These are phyloP conservation scores for Drosophila demipolita DNA, from an alignment of 2,888 invertebrate species.

Conservation along the genomic window DNA sequence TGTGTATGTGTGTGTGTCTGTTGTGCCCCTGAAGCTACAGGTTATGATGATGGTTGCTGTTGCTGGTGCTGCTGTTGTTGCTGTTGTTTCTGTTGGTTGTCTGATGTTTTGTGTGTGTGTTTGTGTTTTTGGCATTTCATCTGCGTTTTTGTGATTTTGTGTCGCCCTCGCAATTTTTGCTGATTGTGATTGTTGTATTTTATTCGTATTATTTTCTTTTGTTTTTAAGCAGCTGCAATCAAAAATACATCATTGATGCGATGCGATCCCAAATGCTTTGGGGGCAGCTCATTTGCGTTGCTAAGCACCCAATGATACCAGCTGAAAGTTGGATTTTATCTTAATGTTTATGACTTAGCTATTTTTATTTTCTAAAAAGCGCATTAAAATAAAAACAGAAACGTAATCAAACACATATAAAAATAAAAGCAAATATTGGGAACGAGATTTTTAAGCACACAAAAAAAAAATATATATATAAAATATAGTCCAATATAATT, in stretches of 20 bases:
- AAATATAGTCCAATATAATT: not conserved
- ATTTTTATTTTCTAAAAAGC: not conserved
- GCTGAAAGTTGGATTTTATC: conserved; percentile 5
- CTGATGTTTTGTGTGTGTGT: conserved; percentile 12
- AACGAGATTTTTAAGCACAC: not conserved
- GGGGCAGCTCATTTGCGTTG: conserved; percentile 37
- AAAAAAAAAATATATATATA: not conserved
- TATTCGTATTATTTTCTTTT: not conserved
- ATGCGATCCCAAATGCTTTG: conserved; percentile 39
- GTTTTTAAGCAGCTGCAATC: conserved; percentile 67
- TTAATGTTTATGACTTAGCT: not conserved
- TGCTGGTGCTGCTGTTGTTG: conserved; percentile 1
- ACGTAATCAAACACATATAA: too few relatives aligned
- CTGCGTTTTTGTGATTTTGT: conserved; percentile 51
- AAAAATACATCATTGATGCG: conserved; percentile 72
- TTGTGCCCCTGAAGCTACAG: conserved; percentile 70
- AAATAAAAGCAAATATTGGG: not conserved
- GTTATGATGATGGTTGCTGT: conserved; percentile 69
- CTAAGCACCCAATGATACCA: conserved; percentile 28
- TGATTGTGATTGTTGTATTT: conserved; percentile 63
- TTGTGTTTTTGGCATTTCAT: conserved; percentile 61
- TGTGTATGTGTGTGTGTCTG: not conserved
- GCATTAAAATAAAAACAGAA: not conserved
- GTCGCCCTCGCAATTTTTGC: conserved; percentile 69
- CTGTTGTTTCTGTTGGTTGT: conserved; percentile 5